A percentile compares a stretch with the other conserved stretches of the same genome.
Conservation (phyloP, 2,797 vertebrate genomes). For the Acrossocheilus fasciatus region DNA sequence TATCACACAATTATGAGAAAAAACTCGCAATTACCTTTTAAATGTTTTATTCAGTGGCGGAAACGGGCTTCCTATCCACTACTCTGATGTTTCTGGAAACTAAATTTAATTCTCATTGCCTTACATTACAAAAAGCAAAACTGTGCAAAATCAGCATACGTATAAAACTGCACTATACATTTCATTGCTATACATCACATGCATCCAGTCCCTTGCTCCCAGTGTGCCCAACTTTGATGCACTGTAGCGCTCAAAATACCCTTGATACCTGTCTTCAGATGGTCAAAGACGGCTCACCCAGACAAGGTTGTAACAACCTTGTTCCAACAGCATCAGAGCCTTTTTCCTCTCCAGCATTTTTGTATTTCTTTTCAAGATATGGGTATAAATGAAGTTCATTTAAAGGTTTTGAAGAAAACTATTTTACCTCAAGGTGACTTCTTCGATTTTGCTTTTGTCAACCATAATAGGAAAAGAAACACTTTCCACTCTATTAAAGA, state of each 20-base stretch:
- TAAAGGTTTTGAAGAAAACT: neutral
- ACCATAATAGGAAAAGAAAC: neutral
- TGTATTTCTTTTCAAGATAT: neutral
- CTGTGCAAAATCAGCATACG: neutral
- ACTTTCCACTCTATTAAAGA: neutral
- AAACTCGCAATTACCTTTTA: too few relatives aligned
- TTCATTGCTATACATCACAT: neutral
- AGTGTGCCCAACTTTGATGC: too few relatives aligned
- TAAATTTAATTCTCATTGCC: neutral
- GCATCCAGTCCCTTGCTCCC: too few relatives aligned
- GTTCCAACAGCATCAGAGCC: neutral
- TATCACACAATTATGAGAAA: too few relatives aligned
- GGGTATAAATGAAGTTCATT: neutral
- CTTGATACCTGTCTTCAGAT: neutral
- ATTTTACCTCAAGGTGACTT: neutral
- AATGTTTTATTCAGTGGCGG: too few relatives aligned
- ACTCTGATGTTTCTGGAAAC: neutral
- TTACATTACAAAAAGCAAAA: neutral
- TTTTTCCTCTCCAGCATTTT: neutral
- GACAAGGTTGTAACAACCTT: constrained; percentile 29
- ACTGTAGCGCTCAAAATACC: neutral
- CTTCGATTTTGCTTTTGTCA: neutral
- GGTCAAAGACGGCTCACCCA: neutral
- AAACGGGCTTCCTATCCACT: too few relatives aligned
- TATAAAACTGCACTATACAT: neutral